Evolutionary conservation across 2,113 vertebrate species (phyloP), one percentile per base, ranked within the genome.

Genomic region (Larimichthys crocea): DNA sequence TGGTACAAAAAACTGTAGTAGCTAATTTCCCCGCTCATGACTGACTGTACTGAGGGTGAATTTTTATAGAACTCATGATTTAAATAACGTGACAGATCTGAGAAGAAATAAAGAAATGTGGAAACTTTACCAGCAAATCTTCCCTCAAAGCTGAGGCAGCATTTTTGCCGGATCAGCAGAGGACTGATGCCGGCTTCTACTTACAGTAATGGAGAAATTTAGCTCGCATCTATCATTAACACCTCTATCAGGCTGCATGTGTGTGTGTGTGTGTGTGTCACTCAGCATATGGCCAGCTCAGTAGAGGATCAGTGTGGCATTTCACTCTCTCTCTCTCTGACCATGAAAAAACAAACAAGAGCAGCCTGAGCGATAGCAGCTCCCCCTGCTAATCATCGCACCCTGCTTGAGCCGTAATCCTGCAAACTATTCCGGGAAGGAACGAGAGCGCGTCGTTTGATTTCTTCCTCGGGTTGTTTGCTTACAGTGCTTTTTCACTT

Each of bases 261-360:
- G 42, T 59, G 62, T 65, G 61, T 57, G 61, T 57, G 59, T 29
- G 56, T 55, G 66, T 49, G 59, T 29, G 56, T 49, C 8, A 29
- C 53, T 62, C 70, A 67, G 76, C 66, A 85, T 76, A 86, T 83
- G 81, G 63, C 11, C 46, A 8, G 73, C 69, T 52, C 69, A 57
- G 80, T 68, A 49, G 80, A 75, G 66, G 44, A 48, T 56, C 65
- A 40, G 65, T 79, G 79, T 60, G 75, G 62, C 67, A 72, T 86
- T 79, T 86, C 84, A 50, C 76, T 66, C 68, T 83, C 72, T 65
- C 63, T 72, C 57, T 76, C 46, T 71, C 24, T 61, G 40, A 52
- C 63, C 63, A 67, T 29, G 44, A 69, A 74, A 35, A 48, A 52
- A 59, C 50, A 77, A 76, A 80, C 57, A 44, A 2, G 20, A 61